Conservation (phyloP, 2,797 vertebrate species). For the Oreortyx pictus region DNA sequence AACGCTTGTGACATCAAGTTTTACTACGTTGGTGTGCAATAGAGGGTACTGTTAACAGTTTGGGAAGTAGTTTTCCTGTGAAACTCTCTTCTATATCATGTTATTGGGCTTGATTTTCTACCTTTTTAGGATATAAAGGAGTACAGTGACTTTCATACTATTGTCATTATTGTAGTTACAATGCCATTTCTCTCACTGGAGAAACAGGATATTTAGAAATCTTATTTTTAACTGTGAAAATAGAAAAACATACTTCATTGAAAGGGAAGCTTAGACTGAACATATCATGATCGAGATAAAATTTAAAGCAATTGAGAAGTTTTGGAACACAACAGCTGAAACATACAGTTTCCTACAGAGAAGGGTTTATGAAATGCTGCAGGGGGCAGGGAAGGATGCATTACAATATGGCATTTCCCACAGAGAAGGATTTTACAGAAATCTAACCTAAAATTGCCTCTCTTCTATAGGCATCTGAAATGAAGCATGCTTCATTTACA, state of each 20-base stretch:
- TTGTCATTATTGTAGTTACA: background rate
- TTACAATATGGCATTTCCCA: slow-evolving; percentile 46
- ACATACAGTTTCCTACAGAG: slow-evolving; percentile 18
- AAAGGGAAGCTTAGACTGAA: background rate
- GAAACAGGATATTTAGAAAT: background rate
- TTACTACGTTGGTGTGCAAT: background rate
- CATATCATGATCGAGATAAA: background rate
- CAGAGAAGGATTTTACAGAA: slow-evolving; percentile 34
- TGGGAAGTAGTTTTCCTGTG: background rate
- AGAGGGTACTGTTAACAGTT: background rate
- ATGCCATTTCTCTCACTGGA: background rate
- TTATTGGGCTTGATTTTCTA: background rate
- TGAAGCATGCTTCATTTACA: background rate
- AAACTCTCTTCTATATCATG: background rate
- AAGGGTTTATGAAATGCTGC: slow-evolving; percentile 59
- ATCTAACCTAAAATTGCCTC: background rate
- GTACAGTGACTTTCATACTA: background rate
- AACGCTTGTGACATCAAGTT: background rate
- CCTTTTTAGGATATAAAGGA: background rate
- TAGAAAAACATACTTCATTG: background rate
- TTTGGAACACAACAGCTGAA: slow-evolving; percentile 4
- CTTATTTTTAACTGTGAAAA: background rate
- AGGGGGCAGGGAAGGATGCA: slow-evolving; percentile 25
- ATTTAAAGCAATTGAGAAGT: background rate
- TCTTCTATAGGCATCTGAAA: background rate